These are phyloP conservation scores for Mellilla xanthometata DNA, from an alignment of 2,888 invertebrate species.

Conservation along the genomic window DNA sequence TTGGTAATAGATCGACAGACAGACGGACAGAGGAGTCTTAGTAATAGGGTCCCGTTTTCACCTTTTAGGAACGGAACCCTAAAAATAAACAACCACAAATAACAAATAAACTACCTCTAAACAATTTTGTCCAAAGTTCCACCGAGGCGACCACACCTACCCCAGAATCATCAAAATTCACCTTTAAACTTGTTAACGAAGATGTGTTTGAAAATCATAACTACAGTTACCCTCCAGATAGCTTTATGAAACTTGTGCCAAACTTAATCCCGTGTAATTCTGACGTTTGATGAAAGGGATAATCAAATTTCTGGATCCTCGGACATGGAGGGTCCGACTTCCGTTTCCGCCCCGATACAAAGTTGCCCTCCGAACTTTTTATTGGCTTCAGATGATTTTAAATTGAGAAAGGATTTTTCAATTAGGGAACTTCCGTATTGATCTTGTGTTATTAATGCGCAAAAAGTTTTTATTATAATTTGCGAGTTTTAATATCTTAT, in stretches of 20 bases:
- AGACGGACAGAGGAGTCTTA: no score
- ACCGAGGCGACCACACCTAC: no score
- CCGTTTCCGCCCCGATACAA: slow-evolving; percentile 25
- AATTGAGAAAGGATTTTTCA: slow-evolving; percentile 20
- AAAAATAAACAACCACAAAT: no score
- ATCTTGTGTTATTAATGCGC: slow-evolving; percentile 8
- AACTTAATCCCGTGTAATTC: slow-evolving; percentile 35
- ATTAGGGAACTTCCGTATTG: slow-evolving; percentile 14
- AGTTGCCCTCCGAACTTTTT: slow-evolving; percentile 28
- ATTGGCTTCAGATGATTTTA: slow-evolving; percentile 23
- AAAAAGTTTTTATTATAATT: background rate
- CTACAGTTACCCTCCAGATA: slow-evolving; percentile 16
- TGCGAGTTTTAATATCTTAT: no score
- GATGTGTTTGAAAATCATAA: slow-evolving; percentile 21
- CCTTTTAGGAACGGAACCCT: no score
- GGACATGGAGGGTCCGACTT: slow-evolving; percentile 30
- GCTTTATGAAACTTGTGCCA: slow-evolving; percentile 32
- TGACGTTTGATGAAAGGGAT: slow-evolving; percentile 36
- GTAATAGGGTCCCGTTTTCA: no score
- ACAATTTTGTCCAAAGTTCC: no score
- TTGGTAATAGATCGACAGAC: no score
- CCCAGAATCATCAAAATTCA: slow-evolving; percentile 2
- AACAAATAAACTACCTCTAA: no score
- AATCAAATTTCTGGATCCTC: slow-evolving; percentile 35
- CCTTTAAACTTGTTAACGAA: slow-evolving; percentile 14